A percentile compares a stretch with the other conserved stretches of the same genome.
These are phyloP conservation scores for Uropetala carovei DNA, from an alignment of 2,888 invertebrate species.

Conservation along the genomic window DNA sequence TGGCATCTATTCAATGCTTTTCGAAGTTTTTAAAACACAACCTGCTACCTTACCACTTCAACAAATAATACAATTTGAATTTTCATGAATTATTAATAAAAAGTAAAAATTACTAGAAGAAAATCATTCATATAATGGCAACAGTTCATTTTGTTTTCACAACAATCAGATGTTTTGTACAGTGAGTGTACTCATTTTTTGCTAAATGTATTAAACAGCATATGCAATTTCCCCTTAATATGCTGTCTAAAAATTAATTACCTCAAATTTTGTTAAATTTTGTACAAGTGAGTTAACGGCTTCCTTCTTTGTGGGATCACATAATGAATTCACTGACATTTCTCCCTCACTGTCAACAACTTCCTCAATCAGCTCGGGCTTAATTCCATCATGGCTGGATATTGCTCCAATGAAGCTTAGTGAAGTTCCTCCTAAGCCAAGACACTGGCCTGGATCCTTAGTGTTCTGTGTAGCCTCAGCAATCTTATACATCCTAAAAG, in stretches of 20 bases:
- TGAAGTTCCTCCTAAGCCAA: not conserved
- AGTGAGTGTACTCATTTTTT: too few relatives aligned
- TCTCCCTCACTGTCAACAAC: not conserved
- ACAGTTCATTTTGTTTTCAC: not conserved
- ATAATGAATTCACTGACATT: not conserved
- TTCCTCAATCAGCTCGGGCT: not conserved
- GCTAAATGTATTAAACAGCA: too few relatives aligned
- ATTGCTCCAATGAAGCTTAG: slow-evolving; percentile 34
- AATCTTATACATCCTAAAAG: slow-evolving; percentile 33
- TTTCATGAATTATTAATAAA: too few relatives aligned
- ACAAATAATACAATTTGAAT: too few relatives aligned
- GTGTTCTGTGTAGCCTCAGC: slow-evolving; percentile 2
- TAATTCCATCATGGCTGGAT: not conserved
- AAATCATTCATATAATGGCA: too few relatives aligned
- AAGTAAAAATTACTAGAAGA: too few relatives aligned
- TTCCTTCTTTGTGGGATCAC: slow-evolving; percentile 15
- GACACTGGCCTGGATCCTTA: not conserved
- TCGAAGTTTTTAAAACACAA: too few relatives aligned
- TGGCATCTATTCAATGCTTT: too few relatives aligned
- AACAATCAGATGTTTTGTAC: too few relatives aligned
- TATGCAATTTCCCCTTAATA: too few relatives aligned
- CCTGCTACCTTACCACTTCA: too few relatives aligned
- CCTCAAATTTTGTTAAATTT: slow-evolving; percentile 37
- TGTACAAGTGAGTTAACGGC: slow-evolving; percentile 35
- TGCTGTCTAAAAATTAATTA: too few relatives aligned